Conservation (phyloP, 2,113 vertebrate genomes). For the Xenopus borealis region DNA sequence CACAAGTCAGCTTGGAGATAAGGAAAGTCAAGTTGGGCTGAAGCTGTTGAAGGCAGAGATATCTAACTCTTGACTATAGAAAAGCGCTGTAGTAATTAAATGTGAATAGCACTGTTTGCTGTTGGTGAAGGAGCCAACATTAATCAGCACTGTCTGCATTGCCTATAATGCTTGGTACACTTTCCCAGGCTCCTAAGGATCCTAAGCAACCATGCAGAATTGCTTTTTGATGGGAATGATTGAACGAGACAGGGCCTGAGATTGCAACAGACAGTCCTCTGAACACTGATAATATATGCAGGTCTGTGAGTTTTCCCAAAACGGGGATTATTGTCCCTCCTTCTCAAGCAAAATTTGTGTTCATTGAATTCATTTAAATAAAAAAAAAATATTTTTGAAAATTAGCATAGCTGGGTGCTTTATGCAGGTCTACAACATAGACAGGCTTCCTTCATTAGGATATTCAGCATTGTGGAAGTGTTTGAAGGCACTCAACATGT, state of each 20-base stretch:
- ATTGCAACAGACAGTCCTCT: background rate
- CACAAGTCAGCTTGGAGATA: conserved; percentile 26
- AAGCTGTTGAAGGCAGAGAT: conserved; percentile 22
- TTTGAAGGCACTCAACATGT: no score
- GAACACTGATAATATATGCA: background rate
- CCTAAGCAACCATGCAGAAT: conserved; percentile 1
- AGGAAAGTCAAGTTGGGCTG: conserved; percentile 24
- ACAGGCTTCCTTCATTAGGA: no score
- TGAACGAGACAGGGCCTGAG: conserved; percentile 18
- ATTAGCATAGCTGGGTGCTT: no score
- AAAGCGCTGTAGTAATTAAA: conserved; percentile 45
- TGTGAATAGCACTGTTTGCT: conserved; percentile 9
- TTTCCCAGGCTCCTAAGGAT: conserved; percentile 41
- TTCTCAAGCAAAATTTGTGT: no score
- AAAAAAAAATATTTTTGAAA: no score
- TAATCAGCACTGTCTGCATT: conserved; percentile 47
- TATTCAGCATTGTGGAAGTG: no score
- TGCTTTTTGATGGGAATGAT: conserved; percentile 22
- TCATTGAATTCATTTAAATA: no score
- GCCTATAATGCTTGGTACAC: conserved; percentile 39
- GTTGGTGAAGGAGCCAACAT: conserved; percentile 19
- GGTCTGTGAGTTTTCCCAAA: background rate
- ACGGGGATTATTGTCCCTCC: no score
- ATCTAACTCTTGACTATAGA: conserved; percentile 19
- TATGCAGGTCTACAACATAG: no score